Percentiles rank a stretch among this genome's conserved stretches.
These are phyloP conservation scores for Morphnarchus princeps DNA, from an alignment of 2,113 vertebrate species.

Conservation along the genomic window DNA sequence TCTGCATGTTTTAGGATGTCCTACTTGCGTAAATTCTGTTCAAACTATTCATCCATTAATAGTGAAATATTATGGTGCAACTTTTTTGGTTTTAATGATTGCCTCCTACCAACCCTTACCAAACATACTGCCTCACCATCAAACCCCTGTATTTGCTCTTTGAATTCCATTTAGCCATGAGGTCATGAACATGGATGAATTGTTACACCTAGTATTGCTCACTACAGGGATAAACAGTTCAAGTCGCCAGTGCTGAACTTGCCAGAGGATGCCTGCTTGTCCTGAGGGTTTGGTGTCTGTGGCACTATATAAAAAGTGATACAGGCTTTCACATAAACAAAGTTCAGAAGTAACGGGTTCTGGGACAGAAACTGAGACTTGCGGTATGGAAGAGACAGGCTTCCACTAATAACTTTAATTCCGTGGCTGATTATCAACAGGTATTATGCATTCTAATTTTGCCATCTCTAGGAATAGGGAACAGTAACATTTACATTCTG, in stretches of 20 bases:
- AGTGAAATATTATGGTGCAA: background rate
- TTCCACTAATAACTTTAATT: background rate
- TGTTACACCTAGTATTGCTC: background rate
- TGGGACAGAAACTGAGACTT: background rate
- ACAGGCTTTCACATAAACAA: background rate
- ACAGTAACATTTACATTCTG: background rate
- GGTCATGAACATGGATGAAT: background rate
- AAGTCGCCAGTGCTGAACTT: background rate
- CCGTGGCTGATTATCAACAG: background rate
- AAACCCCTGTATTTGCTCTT: background rate
- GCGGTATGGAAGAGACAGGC: background rate
- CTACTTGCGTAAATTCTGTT: background rate
- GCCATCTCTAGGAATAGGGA: background rate
- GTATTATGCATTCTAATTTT: background rate
- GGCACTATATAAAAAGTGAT: background rate
- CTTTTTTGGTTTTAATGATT: background rate
- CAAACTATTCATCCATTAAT: background rate
- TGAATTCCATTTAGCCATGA: background rate
- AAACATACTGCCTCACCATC: background rate
- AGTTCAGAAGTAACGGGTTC: background rate
- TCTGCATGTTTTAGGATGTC: fast-evolving
- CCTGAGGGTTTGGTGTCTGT: background rate
- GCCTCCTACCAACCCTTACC: background rate
- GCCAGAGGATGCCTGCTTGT: background rate
- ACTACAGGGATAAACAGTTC: background rate